Percentiles rank a stretch among this genome's conserved stretches.
Conservation (phyloP, 2,113 vertebrate genomes). For the Ovis aries region ARS-UI_Ramb_v3.0 NC_056069.1:56660001-56660500, state of each 20-base stretch:
- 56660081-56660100: neutral
- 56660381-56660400: neutral
- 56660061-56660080: neutral
- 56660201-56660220: neutral
- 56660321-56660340: neutral
- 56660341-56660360: neutral
- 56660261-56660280: fast-evolving
- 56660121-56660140: neutral
- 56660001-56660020: neutral
- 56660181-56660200: fast-evolving
- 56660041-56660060: fast-evolving
- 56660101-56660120: too few relatives aligned
- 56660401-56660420: neutral
- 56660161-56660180: fast-evolving
- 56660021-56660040: neutral
- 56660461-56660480: too few relatives aligned
- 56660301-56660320: neutral
- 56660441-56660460: neutral
- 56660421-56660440: neutral
- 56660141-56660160: neutral
- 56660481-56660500: neutral
- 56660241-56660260: neutral
- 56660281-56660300: neutral
- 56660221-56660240: neutral
- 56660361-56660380: neutral